A percentile compares a stretch with the other conserved stretches of the same genome.
Conservation (phyloP, 1,140 invertebrate species). For the Nymphalis io region DNA sequence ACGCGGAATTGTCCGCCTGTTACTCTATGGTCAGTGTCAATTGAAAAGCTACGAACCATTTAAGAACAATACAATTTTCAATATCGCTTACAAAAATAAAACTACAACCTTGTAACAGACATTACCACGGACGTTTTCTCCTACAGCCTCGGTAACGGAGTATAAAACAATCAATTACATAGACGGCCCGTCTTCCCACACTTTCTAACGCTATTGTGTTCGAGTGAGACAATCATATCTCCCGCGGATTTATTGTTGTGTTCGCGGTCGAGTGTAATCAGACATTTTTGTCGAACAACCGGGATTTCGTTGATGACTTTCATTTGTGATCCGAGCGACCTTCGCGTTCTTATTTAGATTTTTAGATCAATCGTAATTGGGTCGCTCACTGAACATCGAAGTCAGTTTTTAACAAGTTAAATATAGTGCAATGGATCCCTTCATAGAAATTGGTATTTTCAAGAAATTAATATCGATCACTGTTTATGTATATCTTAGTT, state of each 20-base stretch:
- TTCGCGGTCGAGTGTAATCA: constrained; percentile 43
- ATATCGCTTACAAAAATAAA: constrained; percentile 47
- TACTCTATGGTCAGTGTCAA: constrained; percentile 32
- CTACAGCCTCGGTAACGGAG: constrained; percentile 45
- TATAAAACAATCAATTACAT: constrained; percentile 66
- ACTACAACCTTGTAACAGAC: constrained; percentile 37
- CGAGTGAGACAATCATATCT: constrained; percentile 64
- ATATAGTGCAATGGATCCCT: no score
- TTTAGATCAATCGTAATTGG: constrained; percentile 11
- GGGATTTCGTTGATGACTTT: constrained; percentile 49
- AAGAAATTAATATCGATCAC: no score
- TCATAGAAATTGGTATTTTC: no score
- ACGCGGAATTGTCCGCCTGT: constrained; percentile 30
- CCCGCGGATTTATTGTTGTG: constrained; percentile 36
- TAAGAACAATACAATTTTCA: constrained; percentile 45
- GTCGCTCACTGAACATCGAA: not conserved
- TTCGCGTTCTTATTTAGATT: constrained; percentile 17
- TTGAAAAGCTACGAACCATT: constrained; percentile 37
- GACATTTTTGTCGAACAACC: constrained; percentile 50
- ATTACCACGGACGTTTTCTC: constrained; percentile 56
- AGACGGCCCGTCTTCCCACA: constrained; percentile 60
- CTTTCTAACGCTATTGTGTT: constrained; percentile 70
- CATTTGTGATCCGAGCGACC: constrained; percentile 35
- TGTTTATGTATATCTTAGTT: no score
- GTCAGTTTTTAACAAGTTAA: not conserved